Percentiles rank a stretch among this genome's conserved stretches.
Evolutionary conservation across 2,888 invertebrate species (phyloP).

Genomic region (Octodonta nipae): DNA sequence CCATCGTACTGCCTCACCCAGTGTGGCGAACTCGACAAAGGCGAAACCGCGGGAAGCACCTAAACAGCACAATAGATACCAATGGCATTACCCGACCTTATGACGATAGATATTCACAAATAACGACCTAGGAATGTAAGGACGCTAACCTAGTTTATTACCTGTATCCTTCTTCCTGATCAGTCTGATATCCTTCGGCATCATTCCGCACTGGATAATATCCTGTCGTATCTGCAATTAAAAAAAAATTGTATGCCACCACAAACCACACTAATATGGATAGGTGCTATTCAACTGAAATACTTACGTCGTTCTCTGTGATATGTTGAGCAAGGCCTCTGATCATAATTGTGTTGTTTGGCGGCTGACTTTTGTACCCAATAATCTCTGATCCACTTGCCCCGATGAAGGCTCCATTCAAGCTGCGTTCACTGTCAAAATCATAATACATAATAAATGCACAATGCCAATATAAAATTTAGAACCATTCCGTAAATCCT

Average conservation of each 20-base stretch:
- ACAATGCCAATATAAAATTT: slow-evolving; percentile 14
- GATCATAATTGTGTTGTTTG: slow-evolving; percentile 58
- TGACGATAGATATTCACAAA: slow-evolving; percentile 41
- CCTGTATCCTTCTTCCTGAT: slow-evolving; percentile 76
- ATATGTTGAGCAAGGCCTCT: slow-evolving; percentile 61
- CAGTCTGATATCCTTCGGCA: slow-evolving; percentile 67
- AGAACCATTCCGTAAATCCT: slow-evolving; percentile 22
- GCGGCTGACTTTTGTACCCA: slow-evolving; percentile 36
- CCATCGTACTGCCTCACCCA: slow-evolving; percentile 78
- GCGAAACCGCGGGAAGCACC: slow-evolving; percentile 81
- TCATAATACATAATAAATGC: slow-evolving; percentile 22
- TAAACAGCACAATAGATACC: slow-evolving; percentile 52
- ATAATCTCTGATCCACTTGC: slow-evolving; percentile 36
- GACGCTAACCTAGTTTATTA: slow-evolving; percentile 33
- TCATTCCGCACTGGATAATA: slow-evolving; percentile 57
- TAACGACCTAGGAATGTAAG: slow-evolving; percentile 36
- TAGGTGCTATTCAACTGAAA: too few species aligned
- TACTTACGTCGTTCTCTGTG: slow-evolving; percentile 61
- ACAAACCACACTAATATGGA: too few species aligned
- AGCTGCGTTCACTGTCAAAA: slow-evolving; percentile 34
- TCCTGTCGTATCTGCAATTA: slow-evolving; percentile 61
- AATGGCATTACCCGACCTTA: slow-evolving; percentile 35
- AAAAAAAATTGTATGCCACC: background rate
- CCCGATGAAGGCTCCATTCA: slow-evolving; percentile 30
- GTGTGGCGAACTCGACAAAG: slow-evolving; percentile 85